A percentile compares a stretch with the other conserved stretches of the same genome.
phyloP scores from a whole-genome alignment of 2,797 vertebrate species.

The Garrulus glandarius region DNA sequence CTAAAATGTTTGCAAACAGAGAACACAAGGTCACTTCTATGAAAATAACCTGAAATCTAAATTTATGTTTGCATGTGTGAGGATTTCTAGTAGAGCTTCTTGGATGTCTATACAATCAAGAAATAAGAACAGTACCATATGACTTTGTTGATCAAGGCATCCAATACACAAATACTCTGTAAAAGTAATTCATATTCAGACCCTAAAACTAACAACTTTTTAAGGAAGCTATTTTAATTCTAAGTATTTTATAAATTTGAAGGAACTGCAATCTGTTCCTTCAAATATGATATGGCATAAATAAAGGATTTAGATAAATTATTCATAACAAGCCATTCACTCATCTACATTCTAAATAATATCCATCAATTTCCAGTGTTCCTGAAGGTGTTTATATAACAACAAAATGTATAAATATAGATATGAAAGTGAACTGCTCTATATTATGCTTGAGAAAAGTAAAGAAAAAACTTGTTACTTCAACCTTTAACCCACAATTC shows the following conservation, averaged over 20 bases:
- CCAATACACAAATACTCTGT: neutral
- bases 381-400: neutral
- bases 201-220: neutral
- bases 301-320: neutral
- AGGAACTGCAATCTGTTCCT: neutral
- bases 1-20: neutral
- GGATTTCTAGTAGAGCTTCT: neutral
- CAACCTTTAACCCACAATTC: neutral
- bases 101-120: neutral
- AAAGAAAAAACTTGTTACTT: neutral
- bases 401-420: neutral
- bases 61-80: neutral
- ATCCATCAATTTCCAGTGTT: neutral
- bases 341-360: neutral
- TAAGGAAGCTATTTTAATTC: neutral
- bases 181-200: neutral
- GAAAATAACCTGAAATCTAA: neutral
- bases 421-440: neutral
- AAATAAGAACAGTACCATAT: neutral
- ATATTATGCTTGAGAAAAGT: neutral
- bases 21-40: neutral
- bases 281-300: neutral
- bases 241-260: neutral
- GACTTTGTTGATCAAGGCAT: neutral
- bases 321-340: neutral